These are phyloP conservation scores for Willisornis vidua DNA, from an alignment of 2,113 vertebrate genomes.

Conservation along the genomic window DNA sequence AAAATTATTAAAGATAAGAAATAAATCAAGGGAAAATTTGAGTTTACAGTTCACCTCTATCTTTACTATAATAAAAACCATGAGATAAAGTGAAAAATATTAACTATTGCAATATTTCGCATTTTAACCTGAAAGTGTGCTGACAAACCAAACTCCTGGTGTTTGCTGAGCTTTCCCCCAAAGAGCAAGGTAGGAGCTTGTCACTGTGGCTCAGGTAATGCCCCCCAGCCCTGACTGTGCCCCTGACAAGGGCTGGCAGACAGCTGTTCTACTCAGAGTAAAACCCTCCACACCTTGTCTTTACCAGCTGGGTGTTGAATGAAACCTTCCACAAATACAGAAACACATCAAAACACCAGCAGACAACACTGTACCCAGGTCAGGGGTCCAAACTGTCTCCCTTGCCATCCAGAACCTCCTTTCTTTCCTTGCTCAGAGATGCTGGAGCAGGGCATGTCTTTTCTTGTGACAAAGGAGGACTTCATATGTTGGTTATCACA, in stretches of 20 bases:
- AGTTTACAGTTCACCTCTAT: background rate
- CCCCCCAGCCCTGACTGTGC: fast-evolving
- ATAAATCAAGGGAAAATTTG: background rate
- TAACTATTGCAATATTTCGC: background rate
- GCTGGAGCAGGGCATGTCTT: background rate
- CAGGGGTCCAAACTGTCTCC: background rate
- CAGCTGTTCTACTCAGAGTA: background rate
- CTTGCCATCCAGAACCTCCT: background rate
- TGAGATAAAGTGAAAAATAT: background rate
- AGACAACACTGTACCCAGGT: background rate
- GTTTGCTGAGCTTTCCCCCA: background rate
- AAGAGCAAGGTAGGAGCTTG: background rate
- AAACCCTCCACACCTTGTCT: background rate
- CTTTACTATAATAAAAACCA: background rate
- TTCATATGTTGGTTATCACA: background rate
- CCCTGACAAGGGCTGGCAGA: background rate
- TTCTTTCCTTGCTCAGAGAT: background rate
- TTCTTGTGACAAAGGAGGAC: background rate
- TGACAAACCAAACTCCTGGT: background rate
- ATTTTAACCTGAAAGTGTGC: background rate
- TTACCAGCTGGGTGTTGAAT: background rate
- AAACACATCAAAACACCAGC: background rate
- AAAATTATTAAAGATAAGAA: background rate
- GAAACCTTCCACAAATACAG: background rate
- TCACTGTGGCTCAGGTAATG: background rate